Evolutionary conservation across 1,140 invertebrate species (phyloP).

Genomic region (Bombus sylvicola): DNA sequence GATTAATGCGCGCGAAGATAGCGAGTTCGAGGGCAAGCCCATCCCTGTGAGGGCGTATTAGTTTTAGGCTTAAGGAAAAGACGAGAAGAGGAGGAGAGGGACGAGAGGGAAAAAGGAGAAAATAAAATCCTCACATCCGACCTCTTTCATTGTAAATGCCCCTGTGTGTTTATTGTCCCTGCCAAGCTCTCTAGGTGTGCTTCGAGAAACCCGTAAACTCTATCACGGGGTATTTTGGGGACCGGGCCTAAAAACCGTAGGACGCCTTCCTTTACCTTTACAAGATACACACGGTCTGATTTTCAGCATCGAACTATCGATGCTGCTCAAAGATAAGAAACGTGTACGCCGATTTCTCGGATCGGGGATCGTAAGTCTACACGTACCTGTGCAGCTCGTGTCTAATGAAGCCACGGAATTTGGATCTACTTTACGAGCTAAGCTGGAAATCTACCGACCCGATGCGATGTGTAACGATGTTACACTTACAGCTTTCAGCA

Average conservation of each 20-base stretch:
- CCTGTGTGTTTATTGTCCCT: conserved; percentile 66
- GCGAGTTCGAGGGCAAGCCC: conserved; percentile 44
- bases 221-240: conserved; percentile 45
- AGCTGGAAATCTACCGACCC: neutral
- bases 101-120: conserved; percentile 7
- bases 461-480: neutral
- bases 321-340: conserved; percentile 57
- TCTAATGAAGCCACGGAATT: conserved; percentile 47
- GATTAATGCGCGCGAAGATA: conserved; percentile 73
- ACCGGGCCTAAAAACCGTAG: conserved; percentile 61
- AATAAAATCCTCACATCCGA: conserved; percentile 57
- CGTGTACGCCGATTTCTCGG: conserved; percentile 62
- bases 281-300: conserved; percentile 44
- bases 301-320: conserved; percentile 54
- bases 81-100: neutral
- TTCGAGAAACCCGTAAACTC: conserved; percentile 60
- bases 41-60: conserved; percentile 54
- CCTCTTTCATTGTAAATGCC: conserved; percentile 68
- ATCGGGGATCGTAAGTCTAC: conserved; percentile 59
- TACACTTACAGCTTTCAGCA: neutral
- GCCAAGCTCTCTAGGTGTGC: conserved; percentile 54
- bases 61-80: conserved; percentile 13
- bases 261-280: conserved; percentile 49
- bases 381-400: conserved; percentile 38
- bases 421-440: conserved; percentile 23